A percentile compares a stretch with the other conserved stretches of the same genome.
Conservation (phyloP, 2,797 vertebrate genomes). For the Coreius guichenoti region DNA sequence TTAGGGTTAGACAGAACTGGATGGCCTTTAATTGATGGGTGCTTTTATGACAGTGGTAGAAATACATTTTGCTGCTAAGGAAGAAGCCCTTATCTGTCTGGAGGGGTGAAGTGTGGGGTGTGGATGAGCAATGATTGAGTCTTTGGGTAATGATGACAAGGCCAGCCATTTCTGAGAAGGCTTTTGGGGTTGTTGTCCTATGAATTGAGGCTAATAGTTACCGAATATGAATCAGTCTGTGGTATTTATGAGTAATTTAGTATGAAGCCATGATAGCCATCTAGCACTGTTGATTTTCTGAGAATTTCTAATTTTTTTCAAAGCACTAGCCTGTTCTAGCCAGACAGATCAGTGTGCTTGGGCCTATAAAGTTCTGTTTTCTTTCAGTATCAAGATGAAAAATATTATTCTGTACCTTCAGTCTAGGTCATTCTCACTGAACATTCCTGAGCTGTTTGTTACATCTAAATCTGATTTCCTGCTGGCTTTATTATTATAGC, state of each 20-base stretch:
- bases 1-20: conserved; percentile 71
- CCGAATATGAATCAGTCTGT: not conserved
- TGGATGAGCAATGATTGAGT: conserved; percentile 36
- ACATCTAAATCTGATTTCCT: conserved; percentile 10
- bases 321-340: not conserved
- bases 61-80: conserved; percentile 70
- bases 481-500: conserved; percentile 18
- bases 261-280: not conserved
- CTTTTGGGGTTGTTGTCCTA: not conserved
- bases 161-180: not conserved
- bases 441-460: not conserved
- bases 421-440: conserved; percentile 14
- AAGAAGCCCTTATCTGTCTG: conserved; percentile 62
- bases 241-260: not conserved
- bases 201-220: not conserved
- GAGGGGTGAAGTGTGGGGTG: conserved; percentile 3
- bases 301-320: not conserved
- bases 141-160: conserved; percentile 54
- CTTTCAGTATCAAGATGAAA: conserved; percentile 14
- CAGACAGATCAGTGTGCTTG: not conserved
- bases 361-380: not conserved
- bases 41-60: conserved; percentile 75
- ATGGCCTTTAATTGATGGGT: conserved; percentile 74
- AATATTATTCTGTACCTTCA: conserved; percentile 13
- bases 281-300: not conserved